Evolutionary conservation across 2,888 invertebrate species (phyloP).

Genomic region (Prenolepis imparis): DNA sequence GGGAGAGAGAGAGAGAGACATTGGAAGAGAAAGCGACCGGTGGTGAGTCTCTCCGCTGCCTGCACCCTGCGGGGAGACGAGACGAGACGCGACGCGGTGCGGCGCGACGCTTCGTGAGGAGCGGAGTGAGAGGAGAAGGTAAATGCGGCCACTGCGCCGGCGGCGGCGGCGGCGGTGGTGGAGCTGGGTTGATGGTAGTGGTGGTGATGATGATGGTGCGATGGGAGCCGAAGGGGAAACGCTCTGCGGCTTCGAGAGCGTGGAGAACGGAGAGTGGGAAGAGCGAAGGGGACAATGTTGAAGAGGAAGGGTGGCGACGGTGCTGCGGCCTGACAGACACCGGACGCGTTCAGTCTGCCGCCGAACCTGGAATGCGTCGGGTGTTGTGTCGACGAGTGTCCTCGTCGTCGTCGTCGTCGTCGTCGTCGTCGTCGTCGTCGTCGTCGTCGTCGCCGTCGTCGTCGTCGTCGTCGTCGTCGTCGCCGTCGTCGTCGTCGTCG

Average conservation of each 20-base stretch:
- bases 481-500: constrained; percentile 49
- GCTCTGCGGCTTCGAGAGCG: constrained; percentile 28
- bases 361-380: constrained; percentile 79
- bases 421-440: background rate
- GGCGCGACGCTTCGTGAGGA: constrained; percentile 40
- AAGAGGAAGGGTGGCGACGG: constrained; percentile 68
- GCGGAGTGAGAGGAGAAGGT: constrained; percentile 55
- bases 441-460: background rate
- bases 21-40: background rate
- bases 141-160: constrained; percentile 73
- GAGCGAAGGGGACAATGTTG: constrained; percentile 45
- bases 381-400: constrained; percentile 63
- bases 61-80: constrained; percentile 31
- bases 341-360: constrained; percentile 84
- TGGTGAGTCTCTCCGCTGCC: constrained; percentile 34
- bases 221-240: constrained; percentile 62
- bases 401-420: constrained; percentile 55
- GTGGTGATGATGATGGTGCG: constrained; percentile 51
- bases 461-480: background rate
- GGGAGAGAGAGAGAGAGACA: background rate
- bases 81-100: constrained; percentile 35
- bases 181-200: background rate
- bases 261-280: constrained; percentile 23
- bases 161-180: constrained; percentile 36
- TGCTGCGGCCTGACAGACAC: constrained; percentile 83